Conservation (phyloP, 2,797 vertebrate genomes). For the Petrocephalus schoutedeni region DNA sequence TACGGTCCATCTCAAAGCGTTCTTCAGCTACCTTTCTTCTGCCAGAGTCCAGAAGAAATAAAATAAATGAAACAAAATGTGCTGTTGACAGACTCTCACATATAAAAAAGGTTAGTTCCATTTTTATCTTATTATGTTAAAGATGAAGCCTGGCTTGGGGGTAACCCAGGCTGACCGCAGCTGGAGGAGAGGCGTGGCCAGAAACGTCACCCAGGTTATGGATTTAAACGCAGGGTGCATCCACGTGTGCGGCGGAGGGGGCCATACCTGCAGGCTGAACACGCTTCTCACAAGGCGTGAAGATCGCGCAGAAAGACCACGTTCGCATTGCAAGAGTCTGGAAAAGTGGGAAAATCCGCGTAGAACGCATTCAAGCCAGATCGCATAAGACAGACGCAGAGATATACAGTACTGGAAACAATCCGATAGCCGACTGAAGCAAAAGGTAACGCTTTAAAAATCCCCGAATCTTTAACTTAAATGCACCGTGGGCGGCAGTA, state of each 20-base stretch:
- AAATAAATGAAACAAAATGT: background rate
- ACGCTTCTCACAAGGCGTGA: background rate
- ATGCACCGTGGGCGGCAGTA: background rate
- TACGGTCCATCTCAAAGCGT: background rate
- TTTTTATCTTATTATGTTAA: background rate
- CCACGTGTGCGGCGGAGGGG: slow-evolving; percentile 41
- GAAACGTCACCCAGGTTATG: slow-evolving; percentile 50
- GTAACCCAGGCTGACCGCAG: background rate
- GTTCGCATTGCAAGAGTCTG: background rate
- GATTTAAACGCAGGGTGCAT: slow-evolving; percentile 65
- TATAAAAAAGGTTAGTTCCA: background rate
- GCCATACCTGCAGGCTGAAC: background rate
- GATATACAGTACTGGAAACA: background rate
- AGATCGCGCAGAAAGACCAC: background rate
- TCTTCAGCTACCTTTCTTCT: background rate
- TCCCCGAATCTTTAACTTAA: background rate
- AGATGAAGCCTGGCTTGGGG: slow-evolving; percentile 14
- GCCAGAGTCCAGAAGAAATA: background rate
- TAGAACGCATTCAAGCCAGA: background rate
- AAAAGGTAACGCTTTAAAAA: slow-evolving; percentile 3
- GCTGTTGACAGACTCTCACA: background rate
- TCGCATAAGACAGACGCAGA: background rate
- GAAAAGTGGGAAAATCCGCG: background rate
- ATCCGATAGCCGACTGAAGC: background rate
- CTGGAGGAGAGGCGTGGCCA: slow-evolving; percentile 53